phyloP scores from a whole-genome alignment of 2,113 vertebrate genomes.

The Rhea americana region DNA sequence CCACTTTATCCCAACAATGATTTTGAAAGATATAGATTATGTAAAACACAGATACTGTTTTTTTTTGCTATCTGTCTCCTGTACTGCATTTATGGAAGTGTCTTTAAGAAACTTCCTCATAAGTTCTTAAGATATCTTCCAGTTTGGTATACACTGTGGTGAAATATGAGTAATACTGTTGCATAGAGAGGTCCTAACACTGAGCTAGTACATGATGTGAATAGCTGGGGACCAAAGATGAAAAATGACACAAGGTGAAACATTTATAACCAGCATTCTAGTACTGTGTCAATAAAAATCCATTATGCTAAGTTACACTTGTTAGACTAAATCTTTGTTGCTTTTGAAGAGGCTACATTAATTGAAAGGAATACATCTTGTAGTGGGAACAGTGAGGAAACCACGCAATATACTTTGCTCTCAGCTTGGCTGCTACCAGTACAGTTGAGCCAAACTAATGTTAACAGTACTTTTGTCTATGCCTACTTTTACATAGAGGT shows the following conservation, averaged over 20 bases:
- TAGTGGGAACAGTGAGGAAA: neutral
- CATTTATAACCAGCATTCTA: neutral
- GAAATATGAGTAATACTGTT: neutral
- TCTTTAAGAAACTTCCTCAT: neutral
- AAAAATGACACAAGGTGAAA: neutral
- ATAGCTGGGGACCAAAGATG: neutral
- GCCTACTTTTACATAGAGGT: neutral
- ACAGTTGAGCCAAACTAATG: neutral
- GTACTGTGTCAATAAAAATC: neutral
- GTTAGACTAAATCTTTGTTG: neutral
- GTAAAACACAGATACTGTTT: rapidly evolving
- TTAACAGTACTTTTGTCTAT: neutral
- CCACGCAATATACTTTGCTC: neutral
- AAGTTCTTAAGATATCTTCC: neutral
- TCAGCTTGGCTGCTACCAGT: neutral
- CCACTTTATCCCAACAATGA: neutral
- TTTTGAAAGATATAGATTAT: neutral
- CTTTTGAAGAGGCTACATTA: neutral
- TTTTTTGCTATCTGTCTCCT: neutral
- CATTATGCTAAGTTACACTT: neutral
- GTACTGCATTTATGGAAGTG: neutral
- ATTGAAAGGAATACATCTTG: neutral
- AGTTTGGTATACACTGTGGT: neutral
- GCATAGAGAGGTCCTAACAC: neutral
- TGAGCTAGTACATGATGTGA: neutral